Evolutionary conservation across 1,140 invertebrate genomes (phyloP), one percentile per base, ranked within the genome.

Genomic region (Lethrus apterus): DNA sequence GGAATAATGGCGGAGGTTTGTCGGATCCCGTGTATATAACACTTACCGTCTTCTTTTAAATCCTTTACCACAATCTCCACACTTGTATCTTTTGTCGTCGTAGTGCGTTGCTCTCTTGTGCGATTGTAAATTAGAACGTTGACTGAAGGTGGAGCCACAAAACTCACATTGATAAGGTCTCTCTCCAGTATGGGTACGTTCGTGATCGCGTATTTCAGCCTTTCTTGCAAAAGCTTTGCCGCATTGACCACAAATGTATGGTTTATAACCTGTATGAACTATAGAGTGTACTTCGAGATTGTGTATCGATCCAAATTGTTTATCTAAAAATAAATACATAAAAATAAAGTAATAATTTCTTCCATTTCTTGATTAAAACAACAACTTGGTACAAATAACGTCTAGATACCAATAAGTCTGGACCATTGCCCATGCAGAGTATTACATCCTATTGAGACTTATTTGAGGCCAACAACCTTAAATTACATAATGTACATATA

Each of bases 141-240:
- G 85, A 19, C 81, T 80, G 62, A 75, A 89, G 1, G 78, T 83
- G 7, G 77, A 81, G 5, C 81, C 81, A 66, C 93, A 89, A 35
- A 81, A 73, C 45, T 87, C 81, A 60, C 89, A 93, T 42, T 82
- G 74, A 59, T 84, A 90, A 0, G 89, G 89, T 24, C 85, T 81
- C 60, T 90, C 86, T n/a, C 87, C 86, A 64, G 61, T 44, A 56
- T 93, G 90, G 18, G 81, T 86, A 24, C 86, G 72, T 63, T 84
- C 78, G 53, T 90, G 86, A 64, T 89, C 84, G 24, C 78, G 62
- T 8, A 89, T 81, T 56, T 88, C 84, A 0, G 83, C 80, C 47
- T 80, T 77, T 0, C 85, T 60, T 0, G 83, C 82, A 65, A 89
- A 91, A 0, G 75, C 73, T 58, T 89, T 89, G 0, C 75, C 74